Evolutionary conservation across 1,140 invertebrate species (phyloP).

Genomic region (Anastatus disparis): DNA sequence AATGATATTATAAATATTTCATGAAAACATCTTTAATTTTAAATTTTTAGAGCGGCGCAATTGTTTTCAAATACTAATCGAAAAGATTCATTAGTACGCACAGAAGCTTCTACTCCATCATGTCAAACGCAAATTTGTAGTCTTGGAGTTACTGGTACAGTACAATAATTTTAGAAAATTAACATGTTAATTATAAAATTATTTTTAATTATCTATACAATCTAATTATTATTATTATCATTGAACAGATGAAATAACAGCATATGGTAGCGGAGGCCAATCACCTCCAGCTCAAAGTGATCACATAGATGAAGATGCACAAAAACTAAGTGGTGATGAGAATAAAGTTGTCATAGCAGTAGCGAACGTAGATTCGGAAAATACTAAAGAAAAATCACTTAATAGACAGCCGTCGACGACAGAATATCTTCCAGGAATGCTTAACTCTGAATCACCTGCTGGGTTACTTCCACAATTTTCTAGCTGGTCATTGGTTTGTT

Average conservation of each 20-base stretch:
- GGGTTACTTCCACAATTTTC: constrained; percentile 88
- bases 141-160: constrained; percentile 59
- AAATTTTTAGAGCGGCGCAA: constrained; percentile 63
- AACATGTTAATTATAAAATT: constrained; percentile 22
- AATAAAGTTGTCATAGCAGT: constrained; percentile 67
- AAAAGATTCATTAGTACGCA: constrained; percentile 59
- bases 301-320: constrained; percentile 51
- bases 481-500: constrained; percentile 91
- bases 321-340: constrained; percentile 56
- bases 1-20: neutral
- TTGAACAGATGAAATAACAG: constrained; percentile 56
- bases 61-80: constrained; percentile 60
- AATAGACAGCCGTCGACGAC: constrained; percentile 84
- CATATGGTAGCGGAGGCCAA: constrained; percentile 59
- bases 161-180: constrained; percentile 17
- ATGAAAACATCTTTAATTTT: constrained; percentile 8
- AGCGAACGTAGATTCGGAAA: constrained; percentile 59
- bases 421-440: constrained; percentile 90
- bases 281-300: constrained; percentile 56
- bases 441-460: constrained; percentile 81
- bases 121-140: constrained; percentile 64
- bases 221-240: constrained; percentile 26
- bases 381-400: constrained; percentile 69
- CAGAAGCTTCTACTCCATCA: constrained; percentile 55
- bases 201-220: neutral